Evolutionary conservation across 2,888 invertebrate genomes (phyloP).

Genomic region (Cryptus armator): DNA sequence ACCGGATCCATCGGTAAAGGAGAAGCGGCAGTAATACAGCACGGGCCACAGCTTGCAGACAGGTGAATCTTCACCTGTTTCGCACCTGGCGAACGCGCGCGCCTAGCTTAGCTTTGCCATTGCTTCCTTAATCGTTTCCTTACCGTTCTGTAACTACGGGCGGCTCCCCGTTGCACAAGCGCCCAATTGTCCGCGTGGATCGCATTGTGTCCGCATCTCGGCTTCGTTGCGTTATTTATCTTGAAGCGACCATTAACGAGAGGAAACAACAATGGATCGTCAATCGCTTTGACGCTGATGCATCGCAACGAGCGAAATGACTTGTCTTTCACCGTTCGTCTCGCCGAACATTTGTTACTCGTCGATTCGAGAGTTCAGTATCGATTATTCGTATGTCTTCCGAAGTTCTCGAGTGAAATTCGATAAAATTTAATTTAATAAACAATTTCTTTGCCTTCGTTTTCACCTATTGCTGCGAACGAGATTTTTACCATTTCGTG

Average conservation of each 20-base stretch:
- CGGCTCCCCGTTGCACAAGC: background rate
- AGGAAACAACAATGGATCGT: background rate
- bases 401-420: too few species aligned
- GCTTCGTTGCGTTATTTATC: too few species aligned
- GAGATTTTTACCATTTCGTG: too few species aligned
- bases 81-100: constrained; percentile 77
- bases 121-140: constrained; percentile 26
- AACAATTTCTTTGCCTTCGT: too few species aligned
- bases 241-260: background rate
- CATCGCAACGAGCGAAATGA: too few species aligned
- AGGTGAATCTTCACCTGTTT: constrained; percentile 83
- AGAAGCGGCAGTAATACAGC: background rate
- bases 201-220: background rate
- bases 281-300: too few species aligned
- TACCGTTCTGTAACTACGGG: background rate
- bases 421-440: too few species aligned
- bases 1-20: constrained; percentile 16
- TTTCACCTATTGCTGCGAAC: too few species aligned
- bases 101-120: constrained; percentile 32
- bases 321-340: too few species aligned
- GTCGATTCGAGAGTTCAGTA: too few species aligned
- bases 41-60: constrained; percentile 81
- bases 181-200: background rate
- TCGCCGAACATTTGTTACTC: too few species aligned
- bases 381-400: too few species aligned